Evolutionary conservation across 2,797 vertebrate genomes (phyloP).

Genomic region (Molossus molossus): DNA sequence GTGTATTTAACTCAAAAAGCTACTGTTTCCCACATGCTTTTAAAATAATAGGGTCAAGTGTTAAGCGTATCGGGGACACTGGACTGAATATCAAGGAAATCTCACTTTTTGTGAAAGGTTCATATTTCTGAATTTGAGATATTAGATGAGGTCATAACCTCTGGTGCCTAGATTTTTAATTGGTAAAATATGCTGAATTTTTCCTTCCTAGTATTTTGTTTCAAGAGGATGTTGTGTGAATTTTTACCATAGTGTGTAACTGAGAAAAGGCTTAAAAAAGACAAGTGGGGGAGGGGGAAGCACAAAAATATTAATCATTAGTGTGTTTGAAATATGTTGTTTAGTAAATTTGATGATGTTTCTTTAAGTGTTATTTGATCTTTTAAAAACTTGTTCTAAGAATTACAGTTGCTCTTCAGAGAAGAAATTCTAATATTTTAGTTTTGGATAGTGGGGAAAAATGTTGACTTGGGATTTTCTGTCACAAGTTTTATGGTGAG

Average conservation of each 20-base stretch:
- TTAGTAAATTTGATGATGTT: conserved; percentile 59
- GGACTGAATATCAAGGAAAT: conserved; percentile 36
- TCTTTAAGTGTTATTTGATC: conserved; percentile 69
- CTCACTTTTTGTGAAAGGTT: conserved; percentile 51
- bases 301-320: conserved; percentile 55
- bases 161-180: conserved; percentile 55
- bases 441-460: conserved; percentile 22
- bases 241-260: conserved; percentile 9
- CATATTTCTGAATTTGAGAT: conserved; percentile 52
- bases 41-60: conserved; percentile 43
- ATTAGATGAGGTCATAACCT: conserved; percentile 47
- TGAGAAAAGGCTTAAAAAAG: conserved; percentile 62
- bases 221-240: conserved; percentile 54
- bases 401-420: conserved; percentile 59
- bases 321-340: conserved; percentile 65
- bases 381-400: conserved; percentile 16
- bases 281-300: conserved; percentile 12
- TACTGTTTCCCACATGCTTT: conserved; percentile 9
- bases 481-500: conserved; percentile 42
- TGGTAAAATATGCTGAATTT: conserved; percentile 59
- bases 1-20: conserved; percentile 27
- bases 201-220: conserved; percentile 32
- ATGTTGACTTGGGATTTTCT: conserved; percentile 55
- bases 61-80: not conserved
- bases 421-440: conserved; percentile 66